Conservation (phyloP, 2,113 vertebrate species). For the Calonectris borealis region DNA sequence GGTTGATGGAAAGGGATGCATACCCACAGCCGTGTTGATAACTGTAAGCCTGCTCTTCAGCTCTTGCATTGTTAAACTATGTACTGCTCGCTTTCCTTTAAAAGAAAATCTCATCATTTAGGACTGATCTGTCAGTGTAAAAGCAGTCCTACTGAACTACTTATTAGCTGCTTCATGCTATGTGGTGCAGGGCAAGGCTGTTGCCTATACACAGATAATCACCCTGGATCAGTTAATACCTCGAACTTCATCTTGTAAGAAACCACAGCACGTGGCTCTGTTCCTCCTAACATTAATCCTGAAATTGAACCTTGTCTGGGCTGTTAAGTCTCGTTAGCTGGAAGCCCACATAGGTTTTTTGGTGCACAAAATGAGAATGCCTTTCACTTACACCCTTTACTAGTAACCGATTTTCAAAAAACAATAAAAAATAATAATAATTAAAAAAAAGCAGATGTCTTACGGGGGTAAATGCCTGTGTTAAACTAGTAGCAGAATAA, state of each 20-base stretch:
- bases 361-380: background rate
- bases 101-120: background rate
- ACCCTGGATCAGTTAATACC: background rate
- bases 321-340: fast-evolving
- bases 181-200: background rate
- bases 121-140: background rate
- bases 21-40: background rate
- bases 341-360: background rate
- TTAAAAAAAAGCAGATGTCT: background rate
- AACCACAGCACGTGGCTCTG: background rate
- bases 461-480: background rate
- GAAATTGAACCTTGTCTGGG: background rate
- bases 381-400: background rate
- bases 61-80: background rate
- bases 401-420: background rate
- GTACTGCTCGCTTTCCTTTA: background rate
- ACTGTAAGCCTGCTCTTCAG: background rate
- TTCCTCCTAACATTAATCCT: background rate
- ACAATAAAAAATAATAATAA: no score
- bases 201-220: background rate
- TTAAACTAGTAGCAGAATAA: background rate
- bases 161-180: background rate
- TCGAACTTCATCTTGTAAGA: background rate
- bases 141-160: background rate
- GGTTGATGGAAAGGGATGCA: background rate